Evolutionary conservation across 2,113 vertebrate genomes (phyloP).

Genomic region (Caranx ignobilis): DNA sequence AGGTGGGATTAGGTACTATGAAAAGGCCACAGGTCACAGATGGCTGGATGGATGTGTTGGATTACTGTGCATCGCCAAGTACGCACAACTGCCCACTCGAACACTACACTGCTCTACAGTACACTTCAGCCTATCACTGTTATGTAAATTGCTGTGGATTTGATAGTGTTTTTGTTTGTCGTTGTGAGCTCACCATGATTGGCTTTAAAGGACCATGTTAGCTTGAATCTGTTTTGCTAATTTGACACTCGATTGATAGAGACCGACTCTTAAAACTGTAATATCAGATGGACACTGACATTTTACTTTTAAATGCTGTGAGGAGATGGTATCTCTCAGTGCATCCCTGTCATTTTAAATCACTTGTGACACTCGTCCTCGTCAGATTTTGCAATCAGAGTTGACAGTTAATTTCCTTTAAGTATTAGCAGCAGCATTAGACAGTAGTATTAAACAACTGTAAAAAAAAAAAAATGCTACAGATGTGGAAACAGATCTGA

Average conservation of each 20-base stretch:
- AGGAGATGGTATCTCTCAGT: neutral
- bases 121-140: constrained; percentile 1
- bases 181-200: neutral
- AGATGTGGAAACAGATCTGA: neutral
- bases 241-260: constrained; percentile 13
- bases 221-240: constrained; percentile 28
- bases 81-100: neutral
- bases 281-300: neutral
- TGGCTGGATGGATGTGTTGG: constrained; percentile 42
- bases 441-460: neutral
- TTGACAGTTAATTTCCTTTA: neutral
- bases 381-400: neutral
- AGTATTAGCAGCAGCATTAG: neutral
- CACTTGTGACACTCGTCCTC: neutral
- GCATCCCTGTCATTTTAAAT: neutral
- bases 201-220: constrained; percentile 20
- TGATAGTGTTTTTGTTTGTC: constrained; percentile 14
- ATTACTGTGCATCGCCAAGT: constrained; percentile 29
- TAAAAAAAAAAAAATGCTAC: neutral
- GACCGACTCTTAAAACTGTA: neutral
- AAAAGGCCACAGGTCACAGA: constrained; percentile 46
- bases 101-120: neutral
- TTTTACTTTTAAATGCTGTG: neutral
- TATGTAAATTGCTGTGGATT: neutral
- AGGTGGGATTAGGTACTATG: constrained; percentile 53